Base-by-base conservation (phyloP, 1,140 invertebrate species). In the Melitaea cinxia region DNA sequence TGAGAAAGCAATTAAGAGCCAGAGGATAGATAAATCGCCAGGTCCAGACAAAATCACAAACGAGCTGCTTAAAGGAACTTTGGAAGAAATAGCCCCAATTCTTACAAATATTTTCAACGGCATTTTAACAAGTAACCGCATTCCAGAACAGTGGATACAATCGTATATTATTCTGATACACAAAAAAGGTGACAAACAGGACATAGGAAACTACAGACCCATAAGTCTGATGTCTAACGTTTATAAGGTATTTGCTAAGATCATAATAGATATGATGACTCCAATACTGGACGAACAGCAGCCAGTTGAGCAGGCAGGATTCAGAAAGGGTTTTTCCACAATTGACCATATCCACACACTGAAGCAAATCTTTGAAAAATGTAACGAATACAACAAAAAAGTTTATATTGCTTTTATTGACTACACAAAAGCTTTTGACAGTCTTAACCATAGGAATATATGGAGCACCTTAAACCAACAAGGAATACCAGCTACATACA, bases 11-110 rank as follows among this genome's bases (percentile, higher is more conserved):
- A 70, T 71, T 17, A 59, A 35, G 4, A 33, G n/a, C 12, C 69
- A 75, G 56, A 68, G 65, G 24, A 56, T 17, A 15, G 56, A 73
- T 15, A 65, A 73, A 63, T 33, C 65, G 0, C 52, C 70, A 9
- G 70, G 70, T 2, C 47, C 61, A 28, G 65, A 68, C 12, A 30
- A 37, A 10, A 68, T 73, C 0, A 52, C 24, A 12, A 73, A 73
- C 17, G 65, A 73, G 47, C 33, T 63, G 0, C n/a, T 73, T 2
- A 55, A 19, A 53, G 63, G 55, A 4, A 57, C 59, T 14, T 15
- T 69, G 6, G 15, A 58, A 19, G 50, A 64, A 60, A 0, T 68
- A 45, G 24, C 9, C 9, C 66, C 66, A n/a, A 47, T 68, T 26
- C 24, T 62, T 15, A 56, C 53, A 14, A 28, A 50, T n/a, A 28